These are phyloP conservation scores for Podargus strigoides DNA, from an alignment of 2,797 vertebrate species.

Conservation along the genomic window DNA sequence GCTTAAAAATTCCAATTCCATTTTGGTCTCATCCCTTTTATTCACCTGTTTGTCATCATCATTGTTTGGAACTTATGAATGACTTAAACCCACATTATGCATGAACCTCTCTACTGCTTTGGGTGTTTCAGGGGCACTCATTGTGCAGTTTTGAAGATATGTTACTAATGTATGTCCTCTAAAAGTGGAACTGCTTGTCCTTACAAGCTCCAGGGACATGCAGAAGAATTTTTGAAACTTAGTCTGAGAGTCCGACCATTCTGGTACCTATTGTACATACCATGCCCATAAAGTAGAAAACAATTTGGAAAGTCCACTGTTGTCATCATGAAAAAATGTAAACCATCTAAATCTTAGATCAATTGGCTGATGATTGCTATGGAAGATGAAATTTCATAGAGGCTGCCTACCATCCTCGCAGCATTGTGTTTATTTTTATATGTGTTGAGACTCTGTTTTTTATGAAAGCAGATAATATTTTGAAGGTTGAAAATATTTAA, in stretches of 20 bases:
- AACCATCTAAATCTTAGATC: not conserved
- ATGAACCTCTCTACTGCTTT: not conserved
- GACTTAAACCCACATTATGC: not conserved
- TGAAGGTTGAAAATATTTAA: not conserved
- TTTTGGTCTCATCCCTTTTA: not conserved
- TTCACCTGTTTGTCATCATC: not conserved
- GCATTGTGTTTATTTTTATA: not conserved
- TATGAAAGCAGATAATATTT: not conserved
- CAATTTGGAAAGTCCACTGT: not conserved
- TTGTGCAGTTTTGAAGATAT: not conserved
- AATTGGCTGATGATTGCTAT: not conserved
- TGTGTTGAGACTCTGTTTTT: not conserved
- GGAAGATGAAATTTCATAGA: not conserved
- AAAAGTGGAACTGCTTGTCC: not conserved
- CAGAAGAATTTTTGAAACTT: not conserved
- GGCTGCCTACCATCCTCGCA: not conserved
- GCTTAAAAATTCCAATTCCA: not conserved
- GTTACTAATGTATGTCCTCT: not conserved
- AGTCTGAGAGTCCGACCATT: not conserved
- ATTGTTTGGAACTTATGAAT: not conserved
- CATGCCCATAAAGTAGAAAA: not conserved
- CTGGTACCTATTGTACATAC: not conserved
- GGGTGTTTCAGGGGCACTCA: not conserved
- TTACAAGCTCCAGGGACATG: not conserved
- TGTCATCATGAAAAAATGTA: not conserved